phyloP scores from a whole-genome alignment of 2,113 vertebrate genomes.

The Probosciger aterrimus region DNA sequence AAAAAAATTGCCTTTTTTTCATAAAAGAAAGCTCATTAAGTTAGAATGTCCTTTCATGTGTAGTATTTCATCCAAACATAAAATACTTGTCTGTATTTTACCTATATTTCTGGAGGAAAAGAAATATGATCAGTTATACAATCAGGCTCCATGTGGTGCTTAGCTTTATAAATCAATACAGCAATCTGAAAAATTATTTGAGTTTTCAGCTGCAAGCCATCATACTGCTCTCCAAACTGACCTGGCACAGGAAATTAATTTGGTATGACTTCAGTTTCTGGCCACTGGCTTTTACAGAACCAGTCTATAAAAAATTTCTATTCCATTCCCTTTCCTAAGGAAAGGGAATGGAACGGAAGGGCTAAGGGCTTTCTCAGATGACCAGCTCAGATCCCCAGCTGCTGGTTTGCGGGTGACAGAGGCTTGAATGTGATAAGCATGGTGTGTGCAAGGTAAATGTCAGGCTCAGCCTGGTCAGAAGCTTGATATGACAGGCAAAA shows the following conservation, averaged over 20 bases:
- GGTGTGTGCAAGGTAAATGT: neutral
- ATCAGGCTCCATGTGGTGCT: neutral
- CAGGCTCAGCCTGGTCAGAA: neutral
- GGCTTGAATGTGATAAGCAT: rapidly evolving
- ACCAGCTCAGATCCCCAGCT: neutral
- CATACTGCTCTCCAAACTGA: neutral
- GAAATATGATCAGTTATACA: neutral
- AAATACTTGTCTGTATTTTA: neutral
- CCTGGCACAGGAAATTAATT: neutral
- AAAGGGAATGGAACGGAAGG: neutral
- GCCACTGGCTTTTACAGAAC: neutral
- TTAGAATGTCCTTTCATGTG: neutral
- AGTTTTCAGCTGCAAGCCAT: neutral
- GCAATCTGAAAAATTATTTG: neutral
- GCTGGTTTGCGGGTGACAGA: neutral
- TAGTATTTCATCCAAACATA: neutral
- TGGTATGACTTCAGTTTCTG: neutral
- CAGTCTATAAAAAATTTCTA: neutral
- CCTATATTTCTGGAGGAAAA: neutral
- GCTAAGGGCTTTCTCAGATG: neutral
- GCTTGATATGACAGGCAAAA: neutral
- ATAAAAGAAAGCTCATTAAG: neutral
- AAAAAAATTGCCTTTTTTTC: neutral
- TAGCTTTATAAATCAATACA: neutral
- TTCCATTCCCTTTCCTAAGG: neutral